These are phyloP conservation scores for Meghimatium bilineatum DNA, from an alignment of 2,888 invertebrate genomes.

Conservation along the genomic window DNA sequence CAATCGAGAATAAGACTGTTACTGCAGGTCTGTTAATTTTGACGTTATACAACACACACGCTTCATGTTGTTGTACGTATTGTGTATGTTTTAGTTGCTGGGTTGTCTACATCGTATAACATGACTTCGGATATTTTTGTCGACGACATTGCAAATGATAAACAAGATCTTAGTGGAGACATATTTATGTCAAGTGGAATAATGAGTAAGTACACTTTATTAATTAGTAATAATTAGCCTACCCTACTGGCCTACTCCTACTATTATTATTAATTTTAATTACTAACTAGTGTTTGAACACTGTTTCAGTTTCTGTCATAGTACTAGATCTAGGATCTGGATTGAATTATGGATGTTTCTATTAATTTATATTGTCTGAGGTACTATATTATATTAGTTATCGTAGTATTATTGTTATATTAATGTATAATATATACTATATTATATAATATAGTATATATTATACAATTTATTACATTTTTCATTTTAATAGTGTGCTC, in stretches of 20 bases:
- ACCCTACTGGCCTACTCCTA: no score
- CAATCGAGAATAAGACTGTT: background rate
- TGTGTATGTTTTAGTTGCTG: no score
- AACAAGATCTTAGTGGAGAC: slow-evolving; percentile 30
- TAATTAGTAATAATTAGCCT: background rate
- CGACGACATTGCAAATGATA: slow-evolving; percentile 13
- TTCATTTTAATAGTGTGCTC: no score
- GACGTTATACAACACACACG: no score
- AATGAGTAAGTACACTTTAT: slow-evolving; percentile 37
- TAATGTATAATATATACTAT: no score
- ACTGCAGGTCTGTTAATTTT: background rate
- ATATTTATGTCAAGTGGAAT: slow-evolving; percentile 41
- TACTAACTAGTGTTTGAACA: no score
- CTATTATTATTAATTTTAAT: no score
- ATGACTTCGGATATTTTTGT: slow-evolving; percentile 34
- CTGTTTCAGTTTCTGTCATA: background rate
- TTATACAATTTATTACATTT: no score
- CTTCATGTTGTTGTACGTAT: background rate
- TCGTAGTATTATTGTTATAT: no score
- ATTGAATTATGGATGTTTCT: background rate
- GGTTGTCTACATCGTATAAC: background rate
- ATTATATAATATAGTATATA: no score
- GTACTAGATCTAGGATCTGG: background rate
- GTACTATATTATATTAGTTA: no score
- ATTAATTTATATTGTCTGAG: no score